Percentiles rank a stretch among this genome's conserved stretches.
These are phyloP conservation scores for Lucilia cuprina DNA, from an alignment of 1,140 invertebrate species.

Conservation along the genomic window DNA sequence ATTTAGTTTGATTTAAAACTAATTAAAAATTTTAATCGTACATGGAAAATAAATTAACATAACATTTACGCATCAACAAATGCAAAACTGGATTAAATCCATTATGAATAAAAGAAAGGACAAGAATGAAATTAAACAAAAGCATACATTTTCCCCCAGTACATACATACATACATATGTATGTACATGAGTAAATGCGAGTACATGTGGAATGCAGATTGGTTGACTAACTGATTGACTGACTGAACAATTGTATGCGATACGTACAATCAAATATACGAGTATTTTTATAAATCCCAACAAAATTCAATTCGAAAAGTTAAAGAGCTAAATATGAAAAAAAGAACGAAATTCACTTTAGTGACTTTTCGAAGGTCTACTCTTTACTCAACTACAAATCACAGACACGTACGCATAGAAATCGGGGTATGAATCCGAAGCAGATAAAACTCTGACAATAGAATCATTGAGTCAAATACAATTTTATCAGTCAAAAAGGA, in stretches of 20 bases:
- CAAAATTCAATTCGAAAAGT: neutral
- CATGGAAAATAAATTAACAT: neutral
- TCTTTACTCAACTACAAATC: slow-evolving; percentile 33
- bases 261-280: neutral
- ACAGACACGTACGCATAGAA: neutral
- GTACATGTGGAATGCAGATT: neutral
- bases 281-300: neutral
- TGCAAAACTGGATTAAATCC: neutral
- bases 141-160: neutral
- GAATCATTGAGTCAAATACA: neutral
- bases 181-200: neutral
- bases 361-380: slow-evolving; percentile 52
- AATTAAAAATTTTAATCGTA: neutral
- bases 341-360: slow-evolving; percentile 55
- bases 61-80: slow-evolving; percentile 1
- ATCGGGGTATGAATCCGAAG: neutral
- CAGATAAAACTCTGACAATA: neutral
- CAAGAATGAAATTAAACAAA: neutral
- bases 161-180: too few relatives aligned
- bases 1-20: neutral
- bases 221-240: neutral
- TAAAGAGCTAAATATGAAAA: slow-evolving; percentile 55
- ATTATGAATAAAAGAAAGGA: neutral
- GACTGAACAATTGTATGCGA: neutral
- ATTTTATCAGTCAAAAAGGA: slow-evolving; percentile 14